Evolutionary conservation across 1,140 invertebrate species (phyloP).

Genomic region (Neodiprion pinetum): DNA sequence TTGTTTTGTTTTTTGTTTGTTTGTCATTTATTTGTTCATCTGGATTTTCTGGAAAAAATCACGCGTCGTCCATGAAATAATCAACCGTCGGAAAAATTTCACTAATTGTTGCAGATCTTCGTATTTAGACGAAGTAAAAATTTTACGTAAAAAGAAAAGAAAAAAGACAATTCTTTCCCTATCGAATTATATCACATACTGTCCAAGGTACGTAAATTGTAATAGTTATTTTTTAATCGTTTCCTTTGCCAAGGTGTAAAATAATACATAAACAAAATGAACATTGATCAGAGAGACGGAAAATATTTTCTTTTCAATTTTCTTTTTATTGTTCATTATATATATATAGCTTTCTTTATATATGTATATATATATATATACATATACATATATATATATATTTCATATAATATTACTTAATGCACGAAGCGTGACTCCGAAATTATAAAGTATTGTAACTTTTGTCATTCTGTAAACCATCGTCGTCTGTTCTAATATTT

Average conservation of each 20-base stretch:
- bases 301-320: too few relatives aligned
- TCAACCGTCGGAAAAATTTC: background rate
- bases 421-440: too few relatives aligned
- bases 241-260: too few relatives aligned
- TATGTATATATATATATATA: too few relatives aligned
- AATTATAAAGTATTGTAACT: too few relatives aligned
- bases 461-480: slow-evolving; percentile 37
- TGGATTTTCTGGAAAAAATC: background rate
- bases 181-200: background rate
- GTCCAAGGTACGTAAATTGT: background rate
- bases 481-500: slow-evolving; percentile 56
- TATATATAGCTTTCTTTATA: too few relatives aligned
- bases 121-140: background rate
- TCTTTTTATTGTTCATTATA: too few relatives aligned
- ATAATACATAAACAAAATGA: too few relatives aligned
- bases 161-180: background rate
- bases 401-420: too few relatives aligned
- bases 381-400: too few relatives aligned
- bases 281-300: too few relatives aligned
- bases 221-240: background rate
- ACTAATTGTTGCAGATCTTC: background rate
- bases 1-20: slow-evolving; percentile 22
- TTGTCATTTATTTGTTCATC: background rate
- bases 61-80: background rate
- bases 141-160: background rate